Base-by-base conservation (phyloP, 2,888 invertebrate genomes). In the Epirrhoe tristata region DNA sequence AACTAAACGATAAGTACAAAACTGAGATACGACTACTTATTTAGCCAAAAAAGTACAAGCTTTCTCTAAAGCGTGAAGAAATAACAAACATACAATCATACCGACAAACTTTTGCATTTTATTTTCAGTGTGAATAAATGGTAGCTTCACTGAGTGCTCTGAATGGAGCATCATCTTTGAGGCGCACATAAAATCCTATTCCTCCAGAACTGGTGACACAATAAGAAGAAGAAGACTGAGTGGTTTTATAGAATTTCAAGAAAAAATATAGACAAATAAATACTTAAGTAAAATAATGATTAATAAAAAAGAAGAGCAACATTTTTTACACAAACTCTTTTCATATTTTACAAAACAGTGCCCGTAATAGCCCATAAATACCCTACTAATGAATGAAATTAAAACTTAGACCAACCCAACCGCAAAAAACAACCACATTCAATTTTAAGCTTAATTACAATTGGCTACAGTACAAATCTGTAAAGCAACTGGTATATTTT, bases 301-400 rank as follows among this genome's bases (percentile, higher is more conserved):
- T 12, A 1, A 39, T 8, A 10, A 46, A 2, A 46, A 46, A 46
- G 6, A 7, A 48, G 14, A 14, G 6, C 1, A 48, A 16, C 14
- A 48, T 6, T 48, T 48, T 48, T 7, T 6, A 2, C 6, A 16
- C 48, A 48, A 48, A 12, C 6, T 51, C 39, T 39, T 51, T 39
- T 5, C 16, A 14, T 56, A 14, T 57, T 66, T 14, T 67, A 51
- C 56, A 51, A 61, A 58, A 61, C 39, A 53, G 51, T 36, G 81
- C 68, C 77, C 81, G 71, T 83, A 83, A 85, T 83, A 80, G 81
- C 81, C 76, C 81, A 79, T 81, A 86, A 88, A 88, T 86, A 81
- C 80, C 77, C 74, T 79, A 73, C 79, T 88, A 87, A 87, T 85
- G 84, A 87, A 82, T 78, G 75, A 78, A 81, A 84, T 82, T 83